Conservation (phyloP, 2,888 invertebrate genomes). For the Eutolmus rufibarbis region DNA sequence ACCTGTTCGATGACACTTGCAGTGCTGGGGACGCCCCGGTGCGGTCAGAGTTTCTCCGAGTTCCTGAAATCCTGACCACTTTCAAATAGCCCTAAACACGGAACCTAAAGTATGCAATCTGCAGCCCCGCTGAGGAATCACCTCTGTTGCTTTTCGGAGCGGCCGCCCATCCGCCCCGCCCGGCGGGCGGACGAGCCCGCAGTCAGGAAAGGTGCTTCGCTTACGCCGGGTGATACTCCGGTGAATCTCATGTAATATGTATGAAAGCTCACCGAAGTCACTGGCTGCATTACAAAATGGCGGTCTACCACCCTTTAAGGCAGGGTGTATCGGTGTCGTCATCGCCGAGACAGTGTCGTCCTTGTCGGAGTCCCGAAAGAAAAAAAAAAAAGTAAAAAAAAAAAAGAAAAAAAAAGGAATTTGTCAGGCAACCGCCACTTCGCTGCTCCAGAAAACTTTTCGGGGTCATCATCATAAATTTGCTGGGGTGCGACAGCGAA, state of each 20-base stretch:
- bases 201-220: conserved; percentile 29
- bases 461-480: conserved; percentile 39
- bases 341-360: conserved; percentile 43
- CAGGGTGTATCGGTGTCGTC: conserved; percentile 44
- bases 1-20: conserved; percentile 35
- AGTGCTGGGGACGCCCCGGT: neutral
- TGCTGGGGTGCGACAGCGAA: conserved; percentile 23
- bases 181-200: neutral
- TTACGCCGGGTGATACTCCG: conserved; percentile 36
- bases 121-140: conserved; percentile 27
- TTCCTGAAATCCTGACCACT: conserved; percentile 41
- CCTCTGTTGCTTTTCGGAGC: conserved; percentile 30
- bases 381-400: conserved; percentile 1
- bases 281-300: conserved; percentile 52
- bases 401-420: neutral
- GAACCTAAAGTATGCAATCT: conserved; percentile 33
- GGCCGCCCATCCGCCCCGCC: neutral
- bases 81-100: conserved; percentile 25
- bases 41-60: conserved; percentile 23
- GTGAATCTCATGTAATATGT: conserved; percentile 46
- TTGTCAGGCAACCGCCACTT: neutral
- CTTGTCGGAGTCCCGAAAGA: conserved; percentile 29
- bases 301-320: conserved; percentile 48
- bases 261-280: conserved; percentile 49
- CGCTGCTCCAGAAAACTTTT: conserved; percentile 39